Evolutionary conservation across 2,888 invertebrate genomes (phyloP).

Genomic region (Penaeus monodon): DNA sequence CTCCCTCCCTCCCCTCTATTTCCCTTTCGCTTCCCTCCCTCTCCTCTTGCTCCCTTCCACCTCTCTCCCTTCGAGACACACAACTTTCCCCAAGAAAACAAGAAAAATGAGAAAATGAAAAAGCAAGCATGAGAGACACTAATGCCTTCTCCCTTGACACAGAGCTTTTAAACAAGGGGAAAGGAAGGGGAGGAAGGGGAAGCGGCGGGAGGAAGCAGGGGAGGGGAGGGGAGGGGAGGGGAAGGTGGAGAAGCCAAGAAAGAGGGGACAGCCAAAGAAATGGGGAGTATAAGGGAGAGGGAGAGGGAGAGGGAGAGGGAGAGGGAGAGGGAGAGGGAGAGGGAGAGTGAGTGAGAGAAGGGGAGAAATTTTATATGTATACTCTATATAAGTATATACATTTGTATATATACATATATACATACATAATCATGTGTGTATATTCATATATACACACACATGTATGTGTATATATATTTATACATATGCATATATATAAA

Average conservation of each 20-base stretch:
- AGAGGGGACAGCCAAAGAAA: no score
- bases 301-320: background rate
- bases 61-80: background rate
- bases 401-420: background rate
- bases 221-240: background rate
- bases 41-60: background rate
- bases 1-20: background rate
- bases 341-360: background rate
- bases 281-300: background rate
- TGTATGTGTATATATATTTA: slow-evolving; percentile 21
- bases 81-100: no score
- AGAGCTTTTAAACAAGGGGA: background rate
- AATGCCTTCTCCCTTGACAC: no score
- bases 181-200: background rate
- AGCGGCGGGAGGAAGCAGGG: background rate
- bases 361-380: background rate
- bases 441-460: background rate
- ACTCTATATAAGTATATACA: background rate
- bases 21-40: background rate
- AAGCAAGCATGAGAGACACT: no score
- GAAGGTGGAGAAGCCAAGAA: background rate
- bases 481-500: slow-evolving; percentile 38
- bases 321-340: background rate
- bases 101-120: no score
- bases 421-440: background rate